A percentile compares a stretch with the other conserved stretches of the same genome.
Evolutionary conservation across 2,888 invertebrate genomes (phyloP).

Genomic region (Morinoia aosen): DNA sequence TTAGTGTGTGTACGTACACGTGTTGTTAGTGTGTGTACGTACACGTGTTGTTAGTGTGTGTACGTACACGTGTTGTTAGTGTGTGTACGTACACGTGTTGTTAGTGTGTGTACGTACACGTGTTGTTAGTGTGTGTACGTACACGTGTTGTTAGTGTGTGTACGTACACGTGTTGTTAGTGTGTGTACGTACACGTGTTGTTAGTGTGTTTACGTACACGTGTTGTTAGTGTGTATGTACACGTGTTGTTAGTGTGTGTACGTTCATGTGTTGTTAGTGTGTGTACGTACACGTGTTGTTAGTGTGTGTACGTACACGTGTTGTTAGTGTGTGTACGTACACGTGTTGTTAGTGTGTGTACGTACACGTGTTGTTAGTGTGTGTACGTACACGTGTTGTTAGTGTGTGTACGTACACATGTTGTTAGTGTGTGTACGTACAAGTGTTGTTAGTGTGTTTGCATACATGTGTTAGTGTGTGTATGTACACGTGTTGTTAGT

Average conservation of each 20-base stretch:
- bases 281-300: conserved; percentile 72
- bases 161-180: neutral
- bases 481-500: neutral
- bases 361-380: too few relatives aligned
- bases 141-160: conserved; percentile 71
- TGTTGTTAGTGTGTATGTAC: neutral
- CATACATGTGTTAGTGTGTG: too few relatives aligned
- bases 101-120: conserved; percentile 71
- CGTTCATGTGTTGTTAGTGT: too few relatives aligned
- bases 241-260: too few relatives aligned
- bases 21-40: neutral
- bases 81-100: neutral
- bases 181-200: neutral
- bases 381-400: conserved; percentile 71
- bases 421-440: too few relatives aligned
- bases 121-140: neutral
- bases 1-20: conserved; percentile 71
- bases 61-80: neutral
- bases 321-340: conserved; percentile 71
- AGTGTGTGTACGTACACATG: neutral
- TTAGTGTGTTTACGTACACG: neutral
- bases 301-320: neutral
- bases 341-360: neutral
- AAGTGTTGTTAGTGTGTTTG: too few relatives aligned
- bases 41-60: conserved; percentile 71